Base-by-base conservation (phyloP, 2,113 vertebrate genomes). In the Rostratula benghalensis region DNA sequence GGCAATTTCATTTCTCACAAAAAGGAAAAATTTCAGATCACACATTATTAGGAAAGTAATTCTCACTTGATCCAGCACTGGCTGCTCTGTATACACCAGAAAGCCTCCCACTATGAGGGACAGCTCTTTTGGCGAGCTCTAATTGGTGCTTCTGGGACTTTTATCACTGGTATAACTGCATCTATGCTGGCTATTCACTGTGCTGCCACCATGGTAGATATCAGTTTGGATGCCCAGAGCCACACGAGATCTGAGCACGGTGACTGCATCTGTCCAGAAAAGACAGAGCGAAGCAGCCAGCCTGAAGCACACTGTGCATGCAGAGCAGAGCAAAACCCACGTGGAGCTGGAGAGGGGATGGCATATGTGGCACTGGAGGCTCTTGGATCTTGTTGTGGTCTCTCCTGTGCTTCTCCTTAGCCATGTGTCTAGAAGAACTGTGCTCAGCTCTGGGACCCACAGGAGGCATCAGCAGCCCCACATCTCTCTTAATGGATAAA, bases 261-360 rank as follows among this genome's bases (percentile, higher is more conserved):
- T 71, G 67, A 41, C 15, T 5, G 15, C 57, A 59, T 11, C 54
- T 69, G 39, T 54, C 54, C 33, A 28, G n/a, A 46, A 46, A 75
- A 65, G 4, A 33, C 0, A 0, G 33, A 67, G 35, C 2, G 6
- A 63, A 76, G 81, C 68, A 87, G 28, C 28, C 88, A 64, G 23
- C 24, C 60, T 5, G 0, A 45, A 46, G 43, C 56, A 35, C 3
- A 1, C 27, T 0, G 0, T 18, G 43, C 21, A 18, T 24, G n/a
- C n/a, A n/a, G n/a, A n/a, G 12, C 28, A 37, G 43, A 60, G 25
- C 35, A 80, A 70, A 71, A 67, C 30, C 25, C n/a, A 31, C 2
- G 2, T 0, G 1, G 41, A 31, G 37, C 22, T 21, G 53, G 30
- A 73, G 6, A 37, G 25, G 85, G 41, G 46, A 48, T 0, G 6